Evolutionary conservation across 2,113 vertebrate species (phyloP).

Genomic region (Entelurus aequoreus): DNA sequence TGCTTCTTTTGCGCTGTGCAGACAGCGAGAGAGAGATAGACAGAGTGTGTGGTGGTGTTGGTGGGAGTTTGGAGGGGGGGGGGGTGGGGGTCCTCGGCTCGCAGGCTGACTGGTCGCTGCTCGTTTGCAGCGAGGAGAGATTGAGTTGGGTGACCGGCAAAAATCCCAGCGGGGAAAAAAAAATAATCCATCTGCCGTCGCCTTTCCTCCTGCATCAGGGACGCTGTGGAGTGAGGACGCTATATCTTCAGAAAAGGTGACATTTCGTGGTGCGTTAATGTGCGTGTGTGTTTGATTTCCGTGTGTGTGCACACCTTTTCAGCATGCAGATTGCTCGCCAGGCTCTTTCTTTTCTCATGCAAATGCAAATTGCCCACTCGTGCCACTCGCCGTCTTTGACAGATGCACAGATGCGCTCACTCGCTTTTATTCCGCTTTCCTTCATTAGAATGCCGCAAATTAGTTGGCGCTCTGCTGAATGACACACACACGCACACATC

Average conservation of each 20-base stretch:
- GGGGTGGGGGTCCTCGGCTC: slow-evolving; percentile 26
- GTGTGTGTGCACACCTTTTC: slow-evolving; percentile 48
- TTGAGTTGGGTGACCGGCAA: slow-evolving; percentile 41
- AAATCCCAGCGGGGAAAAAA: slow-evolving; percentile 13
- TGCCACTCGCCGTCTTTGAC: slow-evolving; percentile 27
- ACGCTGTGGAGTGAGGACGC: slow-evolving; percentile 54
- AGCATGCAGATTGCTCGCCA: slow-evolving; percentile 38
- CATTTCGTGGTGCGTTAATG: slow-evolving; percentile 30
- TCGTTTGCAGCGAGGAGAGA: slow-evolving; percentile 27
- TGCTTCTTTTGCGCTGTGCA: slow-evolving; percentile 21
- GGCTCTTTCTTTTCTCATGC: slow-evolving; percentile 46
- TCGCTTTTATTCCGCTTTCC: slow-evolving; percentile 31
- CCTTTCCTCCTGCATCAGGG: slow-evolving; percentile 45
- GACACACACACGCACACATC: background rate
- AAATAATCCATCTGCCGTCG: slow-evolving; percentile 10
- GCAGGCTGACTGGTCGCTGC: slow-evolving; percentile 25
- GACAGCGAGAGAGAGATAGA: background rate
- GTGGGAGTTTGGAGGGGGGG: background rate
- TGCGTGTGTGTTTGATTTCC: slow-evolving; percentile 7
- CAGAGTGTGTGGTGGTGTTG: background rate
- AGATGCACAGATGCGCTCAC: slow-evolving; percentile 31
- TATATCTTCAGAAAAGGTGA: slow-evolving; percentile 54
- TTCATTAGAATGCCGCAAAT: slow-evolving; percentile 31
- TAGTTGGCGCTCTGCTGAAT: slow-evolving; percentile 34
- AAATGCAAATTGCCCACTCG: slow-evolving; percentile 41